Base-by-base conservation (phyloP, 1,140 invertebrate genomes). In the Probaryconus sp. region DNA sequence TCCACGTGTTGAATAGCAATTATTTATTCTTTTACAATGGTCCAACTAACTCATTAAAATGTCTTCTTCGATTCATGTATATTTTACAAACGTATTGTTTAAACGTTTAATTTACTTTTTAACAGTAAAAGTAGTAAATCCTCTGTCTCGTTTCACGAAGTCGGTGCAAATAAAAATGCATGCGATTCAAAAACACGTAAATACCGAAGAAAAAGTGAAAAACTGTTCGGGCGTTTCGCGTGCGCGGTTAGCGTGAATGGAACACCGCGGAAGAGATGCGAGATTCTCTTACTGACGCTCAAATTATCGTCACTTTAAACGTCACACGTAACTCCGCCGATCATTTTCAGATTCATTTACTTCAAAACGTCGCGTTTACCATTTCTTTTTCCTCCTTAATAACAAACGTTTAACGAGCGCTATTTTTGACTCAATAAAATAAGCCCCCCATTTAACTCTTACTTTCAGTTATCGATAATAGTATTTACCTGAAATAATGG, bases 271-370 rank as follows among this genome's bases (percentile, higher is more conserved):
- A 64, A 64, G 43, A 68, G 37, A 51, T 9, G 42, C 30, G 4
- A n/a, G 28, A 4, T 2, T 31, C 28, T 18, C 28, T 4, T 42
- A 38, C 33, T 67, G 21, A 24, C 21, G 21, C 50, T 50, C 26
- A 67, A 67, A 67, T 55, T 67, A 67, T 67, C 45, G 51, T 38
- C 50, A 67, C 30, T 67, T 33, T 21, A 33, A 67, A 43, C 50
- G 42, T 56, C 51, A 55, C 33, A 14, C 35, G 31, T 20, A 38
- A 30, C 21, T 38, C 35, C 37, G 6, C 26, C 51, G 63, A 67
- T 56, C 35, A 31, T 50, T 56, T 67, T 56, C 51, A 58, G 55
- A 67, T 67, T 42, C 51, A 58, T 67, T 67, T 67, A 67, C 47
- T 55, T 28, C n/a, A n/a, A 26, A 18, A 13, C 43, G 31, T 48